These are phyloP conservation scores for Drosophila diplacantha DNA, from an alignment of 2,888 invertebrate genomes.

Conservation along the genomic window DNA sequence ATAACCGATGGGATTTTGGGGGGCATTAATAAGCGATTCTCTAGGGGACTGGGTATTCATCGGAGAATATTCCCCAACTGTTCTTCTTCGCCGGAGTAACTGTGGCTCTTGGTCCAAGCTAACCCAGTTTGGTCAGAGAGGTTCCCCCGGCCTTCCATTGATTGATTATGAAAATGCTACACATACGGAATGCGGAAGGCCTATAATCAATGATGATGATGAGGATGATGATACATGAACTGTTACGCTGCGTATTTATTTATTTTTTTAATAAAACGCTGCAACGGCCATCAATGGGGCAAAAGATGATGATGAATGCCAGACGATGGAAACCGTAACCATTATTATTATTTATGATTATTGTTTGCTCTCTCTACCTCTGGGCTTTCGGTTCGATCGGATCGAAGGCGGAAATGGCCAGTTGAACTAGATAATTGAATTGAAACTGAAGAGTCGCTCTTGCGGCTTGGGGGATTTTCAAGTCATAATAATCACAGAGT, in stretches of 20 bases:
- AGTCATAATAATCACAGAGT: not conserved
- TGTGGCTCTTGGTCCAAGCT: not conserved
- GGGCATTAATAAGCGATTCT: slow-evolving; percentile 11
- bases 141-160: slow-evolving; percentile 29
- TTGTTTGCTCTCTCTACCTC: slow-evolving; percentile 26
- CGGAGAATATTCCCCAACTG: not conserved
- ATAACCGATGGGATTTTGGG: slow-evolving; percentile 14
- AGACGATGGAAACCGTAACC: slow-evolving; percentile 22
- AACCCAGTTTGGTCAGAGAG: slow-evolving; percentile 9
- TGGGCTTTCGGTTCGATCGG: slow-evolving; percentile 6
- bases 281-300: slow-evolving; percentile 21
- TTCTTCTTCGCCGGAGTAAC: not conserved
- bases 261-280: slow-evolving; percentile 52
- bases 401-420: slow-evolving; percentile 40
- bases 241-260: slow-evolving; percentile 59
- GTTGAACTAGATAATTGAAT: slow-evolving; percentile 35
- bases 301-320: slow-evolving; percentile 23
- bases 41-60: not conserved
- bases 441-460: slow-evolving; percentile 17
- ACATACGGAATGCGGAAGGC: slow-evolving; percentile 42
- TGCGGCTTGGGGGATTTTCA: slow-evolving; percentile 4
- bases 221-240: slow-evolving; percentile 43
- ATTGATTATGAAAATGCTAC: slow-evolving; percentile 62
- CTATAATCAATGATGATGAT: slow-evolving; percentile 44
- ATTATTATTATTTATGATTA: slow-evolving; percentile 59